phyloP scores from a whole-genome alignment of 2,888 invertebrate species.

The Alloscopus bannaensis region DNA sequence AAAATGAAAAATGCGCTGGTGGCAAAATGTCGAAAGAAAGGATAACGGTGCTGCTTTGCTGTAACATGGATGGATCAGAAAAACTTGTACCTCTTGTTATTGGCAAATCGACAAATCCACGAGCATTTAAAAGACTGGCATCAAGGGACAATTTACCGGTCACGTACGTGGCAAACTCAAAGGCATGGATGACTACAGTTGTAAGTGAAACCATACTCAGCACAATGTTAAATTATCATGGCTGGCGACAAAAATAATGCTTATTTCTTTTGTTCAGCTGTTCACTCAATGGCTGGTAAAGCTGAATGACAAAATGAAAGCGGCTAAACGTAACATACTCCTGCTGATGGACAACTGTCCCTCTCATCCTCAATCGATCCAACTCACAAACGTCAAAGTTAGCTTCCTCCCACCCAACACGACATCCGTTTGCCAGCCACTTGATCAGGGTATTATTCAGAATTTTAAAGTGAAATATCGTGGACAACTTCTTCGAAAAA shows the following conservation, averaged over 20 bases:
- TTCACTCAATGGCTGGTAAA: conserved; percentile 36
- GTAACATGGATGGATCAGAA: conserved; percentile 43
- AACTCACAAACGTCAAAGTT: conserved; percentile 12
- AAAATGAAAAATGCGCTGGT: conserved; percentile 31
- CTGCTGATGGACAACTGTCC: conserved; percentile 61
- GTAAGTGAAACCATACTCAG: no score
- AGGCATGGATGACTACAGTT: conserved; percentile 48
- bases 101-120: conserved; percentile 45
- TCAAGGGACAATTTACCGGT: not conserved
- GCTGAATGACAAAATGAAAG: conserved; percentile 40
- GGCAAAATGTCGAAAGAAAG: conserved; percentile 53
- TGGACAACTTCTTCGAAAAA: conserved; percentile 30
- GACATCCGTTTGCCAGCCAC: conserved; percentile 54
- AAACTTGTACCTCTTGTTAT: conserved; percentile 54
- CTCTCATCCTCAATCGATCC: conserved; percentile 28
- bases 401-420: conserved; percentile 47
- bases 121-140: conserved; percentile 10
- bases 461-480: conserved; percentile 49
- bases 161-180: conserved; percentile 4
- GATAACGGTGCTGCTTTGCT: conserved; percentile 50
- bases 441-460: conserved; percentile 54
- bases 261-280: conserved; percentile 10
- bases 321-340: conserved; percentile 41
- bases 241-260: not conserved
- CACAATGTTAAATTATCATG: no score